Evolutionary conservation across 2,888 invertebrate genomes (phyloP), one percentile per base, ranked within the genome.

Genomic region (Tridacna crocea): DNA sequence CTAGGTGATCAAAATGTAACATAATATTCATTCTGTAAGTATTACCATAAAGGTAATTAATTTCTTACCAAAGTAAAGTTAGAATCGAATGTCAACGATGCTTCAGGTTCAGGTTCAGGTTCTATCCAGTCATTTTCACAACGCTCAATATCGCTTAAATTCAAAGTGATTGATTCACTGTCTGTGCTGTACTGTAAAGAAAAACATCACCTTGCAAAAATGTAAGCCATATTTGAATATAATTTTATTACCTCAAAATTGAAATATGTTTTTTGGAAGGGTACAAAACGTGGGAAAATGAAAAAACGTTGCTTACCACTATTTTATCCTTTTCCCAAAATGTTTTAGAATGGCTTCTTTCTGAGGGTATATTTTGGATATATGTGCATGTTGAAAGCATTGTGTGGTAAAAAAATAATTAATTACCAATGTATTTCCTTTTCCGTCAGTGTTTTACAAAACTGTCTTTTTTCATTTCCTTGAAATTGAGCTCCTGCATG

Each of bases 141-240:
- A 3, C 55, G 17, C n/a, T 55, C 55, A 19, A 55, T 55, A n/a
- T 55, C 55, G 10, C 19, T 19, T 17, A 19, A 17, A 55, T 55
- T 55, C n/a, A 55, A 55, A 55, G 17, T 19, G 19, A 19, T n/a
- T 19, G n/a, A 55, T 4, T 55, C 55, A 55, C 55, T 55, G n/a
- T 55, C 55, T 55, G 55, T 55, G 55, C 55, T 55, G 55, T 55
- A 55, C 55, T 55, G n/a, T 19, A 55, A 55, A 55, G 55, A 55
- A 19, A 55, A 55, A 19, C n/a, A 55, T 55, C 8, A 36, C 36
- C 36, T 36, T 36, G 36, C 3, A 36, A 36, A 36, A 36, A 36
- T 36, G 3, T 36, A 36, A 36, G 36, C 36, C 36, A 36, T 36
- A 36, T 36, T 36, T 36, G 36, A 36, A 36, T 4, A 55, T 55